phyloP scores from a whole-genome alignment of 2,797 vertebrate genomes.

The Eleutherodactylus coqui region DNA sequence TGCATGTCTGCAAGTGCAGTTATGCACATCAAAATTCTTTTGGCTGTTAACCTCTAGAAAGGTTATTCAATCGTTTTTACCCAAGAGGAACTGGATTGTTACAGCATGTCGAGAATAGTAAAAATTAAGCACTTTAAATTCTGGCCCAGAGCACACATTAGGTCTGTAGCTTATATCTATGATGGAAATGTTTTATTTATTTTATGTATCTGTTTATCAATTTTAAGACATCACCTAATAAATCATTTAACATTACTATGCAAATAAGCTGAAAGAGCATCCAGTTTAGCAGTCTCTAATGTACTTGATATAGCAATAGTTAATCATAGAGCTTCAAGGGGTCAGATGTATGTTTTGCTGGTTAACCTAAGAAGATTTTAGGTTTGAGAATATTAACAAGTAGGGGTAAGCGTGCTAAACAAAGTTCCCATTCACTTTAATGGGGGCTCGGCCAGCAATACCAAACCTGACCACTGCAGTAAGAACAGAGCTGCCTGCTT shows the following conservation, averaged over 20 bases:
- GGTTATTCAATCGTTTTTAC: slow-evolving; percentile 48
- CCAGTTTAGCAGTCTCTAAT: background rate
- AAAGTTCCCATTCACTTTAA: too few species aligned
- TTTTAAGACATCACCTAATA: slow-evolving; percentile 4
- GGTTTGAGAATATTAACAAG: background rate
- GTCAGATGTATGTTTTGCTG: too few species aligned
- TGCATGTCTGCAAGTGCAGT: slow-evolving; percentile 26
- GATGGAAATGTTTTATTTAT: slow-evolving; percentile 37
- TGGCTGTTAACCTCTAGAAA: slow-evolving; percentile 56
- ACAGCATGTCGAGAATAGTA: slow-evolving; percentile 28
- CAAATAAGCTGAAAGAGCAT: background rate
- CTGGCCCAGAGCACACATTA: slow-evolving; percentile 16
- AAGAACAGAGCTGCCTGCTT: too few species aligned
- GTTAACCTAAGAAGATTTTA: background rate
- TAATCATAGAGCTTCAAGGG: background rate
- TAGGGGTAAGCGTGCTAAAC: too few species aligned
- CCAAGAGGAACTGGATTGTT: slow-evolving; percentile 33
- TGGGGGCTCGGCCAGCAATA: too few species aligned
- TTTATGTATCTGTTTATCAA: slow-evolving; percentile 16
- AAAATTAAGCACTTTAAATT: slow-evolving; percentile 42
- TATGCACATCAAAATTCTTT: slow-evolving; percentile 49
- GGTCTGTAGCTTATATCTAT: slow-evolving; percentile 1
- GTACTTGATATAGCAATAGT: background rate
- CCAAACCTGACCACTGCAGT: too few species aligned
- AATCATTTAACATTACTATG: slow-evolving; percentile 17